phyloP scores from a whole-genome alignment of 2,888 invertebrate genomes.

The Mesorhabditis belari region DNA sequence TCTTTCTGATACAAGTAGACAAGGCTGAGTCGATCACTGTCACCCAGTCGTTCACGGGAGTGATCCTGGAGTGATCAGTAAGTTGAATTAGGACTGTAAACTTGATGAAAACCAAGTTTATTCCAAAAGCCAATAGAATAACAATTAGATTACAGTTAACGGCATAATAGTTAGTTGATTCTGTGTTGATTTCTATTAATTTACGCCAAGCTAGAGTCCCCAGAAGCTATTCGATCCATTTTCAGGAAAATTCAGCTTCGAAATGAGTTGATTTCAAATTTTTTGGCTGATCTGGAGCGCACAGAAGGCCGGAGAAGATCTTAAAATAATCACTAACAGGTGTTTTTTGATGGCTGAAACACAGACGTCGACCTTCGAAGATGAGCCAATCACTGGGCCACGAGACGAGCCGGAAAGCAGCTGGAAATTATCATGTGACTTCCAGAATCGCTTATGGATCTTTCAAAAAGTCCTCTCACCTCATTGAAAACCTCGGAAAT shows the following conservation, averaged over 20 bases:
- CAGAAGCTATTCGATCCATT: no score
- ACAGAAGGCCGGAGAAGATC: no score
- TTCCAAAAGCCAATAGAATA: no score
- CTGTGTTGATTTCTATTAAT: no score
- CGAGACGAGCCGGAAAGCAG: constrained; percentile 36
- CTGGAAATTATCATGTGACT: constrained; percentile 13
- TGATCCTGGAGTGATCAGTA: constrained; percentile 28
- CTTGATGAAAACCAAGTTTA: no score
- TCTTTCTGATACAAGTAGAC: constrained; percentile 46
- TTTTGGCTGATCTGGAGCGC: no score
- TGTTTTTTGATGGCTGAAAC: constrained; percentile 50
- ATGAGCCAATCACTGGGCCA: constrained; percentile 42
- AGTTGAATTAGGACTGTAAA: neutral
- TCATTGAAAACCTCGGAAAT: constrained; percentile 41
- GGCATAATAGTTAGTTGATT: no score
- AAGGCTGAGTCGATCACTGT: constrained; percentile 49
- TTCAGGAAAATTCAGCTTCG: neutral
- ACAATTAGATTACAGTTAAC: no score
- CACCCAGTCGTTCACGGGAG: constrained; percentile 51
- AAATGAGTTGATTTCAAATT: no score
- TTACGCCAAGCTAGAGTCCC: no score
- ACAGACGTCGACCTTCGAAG: constrained; percentile 47
- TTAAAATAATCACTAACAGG: constrained; percentile 34
- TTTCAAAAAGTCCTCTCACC: constrained; percentile 9
- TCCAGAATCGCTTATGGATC: neutral